Evolutionary conservation across 2,888 invertebrate species (phyloP).

Genomic region (Lottia gigantea): DNA sequence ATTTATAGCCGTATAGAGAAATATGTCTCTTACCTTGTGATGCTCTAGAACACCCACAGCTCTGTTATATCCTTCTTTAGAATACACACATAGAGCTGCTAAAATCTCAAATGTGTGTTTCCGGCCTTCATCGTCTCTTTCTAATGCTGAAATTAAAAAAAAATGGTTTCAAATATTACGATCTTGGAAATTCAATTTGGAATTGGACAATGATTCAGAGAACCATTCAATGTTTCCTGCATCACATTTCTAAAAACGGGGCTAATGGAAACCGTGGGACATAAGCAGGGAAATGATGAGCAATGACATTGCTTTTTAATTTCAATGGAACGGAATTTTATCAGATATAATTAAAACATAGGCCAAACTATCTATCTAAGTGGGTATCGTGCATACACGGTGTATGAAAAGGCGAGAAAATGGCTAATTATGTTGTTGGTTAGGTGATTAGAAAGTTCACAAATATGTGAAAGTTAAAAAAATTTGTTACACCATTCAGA

Average conservation of each 20-base stretch:
- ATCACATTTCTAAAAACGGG: too few relatives aligned
- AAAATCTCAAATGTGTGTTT: slow-evolving; percentile 95
- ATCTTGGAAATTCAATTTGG: too few relatives aligned
- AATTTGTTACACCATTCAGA: slow-evolving; percentile 3
- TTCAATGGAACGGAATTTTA: too few relatives aligned
- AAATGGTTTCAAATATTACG: background rate
- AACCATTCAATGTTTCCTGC: too few relatives aligned
- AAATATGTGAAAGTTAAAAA: background rate
- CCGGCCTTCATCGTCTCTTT: slow-evolving; percentile 87
- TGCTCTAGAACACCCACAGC: slow-evolving; percentile 83
- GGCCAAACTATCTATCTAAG: too few relatives aligned
- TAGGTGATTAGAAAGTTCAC: background rate
- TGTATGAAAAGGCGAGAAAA: too few relatives aligned
- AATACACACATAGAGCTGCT: slow-evolving; percentile 93
- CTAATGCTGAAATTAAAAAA: slow-evolving; percentile 76
- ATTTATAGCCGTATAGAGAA: background rate
- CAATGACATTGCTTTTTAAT: background rate
- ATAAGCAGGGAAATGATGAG: background rate
- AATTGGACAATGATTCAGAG: too few relatives aligned
- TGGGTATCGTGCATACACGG: too few relatives aligned
- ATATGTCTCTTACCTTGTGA: slow-evolving; percentile 80
- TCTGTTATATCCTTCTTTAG: slow-evolving; percentile 74
- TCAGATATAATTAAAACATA: too few relatives aligned
- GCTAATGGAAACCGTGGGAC: background rate
- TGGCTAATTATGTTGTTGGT: too few relatives aligned